phyloP scores from a whole-genome alignment of 2,113 vertebrate genomes.

The Entelurus aequoreus region DNA sequence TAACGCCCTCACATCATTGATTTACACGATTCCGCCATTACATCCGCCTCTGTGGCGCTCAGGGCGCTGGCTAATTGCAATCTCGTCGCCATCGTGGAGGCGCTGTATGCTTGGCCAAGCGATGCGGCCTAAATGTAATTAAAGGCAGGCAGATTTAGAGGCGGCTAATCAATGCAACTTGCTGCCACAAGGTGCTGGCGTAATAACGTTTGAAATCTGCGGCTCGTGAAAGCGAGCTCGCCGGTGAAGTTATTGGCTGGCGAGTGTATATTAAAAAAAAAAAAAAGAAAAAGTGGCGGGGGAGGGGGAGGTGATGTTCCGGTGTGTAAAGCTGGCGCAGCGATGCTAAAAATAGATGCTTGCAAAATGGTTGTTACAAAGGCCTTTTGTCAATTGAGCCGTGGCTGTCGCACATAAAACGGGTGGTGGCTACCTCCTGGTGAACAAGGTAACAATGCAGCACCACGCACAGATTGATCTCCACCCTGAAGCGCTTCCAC shows the following conservation, averaged over 20 bases:
- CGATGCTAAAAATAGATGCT: conserved; percentile 52
- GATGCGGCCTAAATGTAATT: conserved; percentile 56
- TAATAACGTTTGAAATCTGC: conserved; percentile 52
- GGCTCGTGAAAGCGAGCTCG: conserved; percentile 16
- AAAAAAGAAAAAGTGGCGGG: background rate
- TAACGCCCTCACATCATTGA: conserved; percentile 36
- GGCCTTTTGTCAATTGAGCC: conserved; percentile 10
- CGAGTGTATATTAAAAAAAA: conserved; percentile 25
- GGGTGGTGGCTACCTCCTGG: background rate
- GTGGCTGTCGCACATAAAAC: background rate
- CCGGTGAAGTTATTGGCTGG: conserved; percentile 39
- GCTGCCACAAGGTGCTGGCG: conserved; percentile 52
- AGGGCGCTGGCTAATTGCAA: conserved; percentile 54
- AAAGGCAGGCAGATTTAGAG: conserved; percentile 61
- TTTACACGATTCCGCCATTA: conserved; percentile 34
- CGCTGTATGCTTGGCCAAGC: conserved; percentile 48
- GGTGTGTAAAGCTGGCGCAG: conserved; percentile 24
- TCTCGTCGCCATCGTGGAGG: conserved; percentile 52
- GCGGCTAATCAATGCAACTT: conserved; percentile 65
- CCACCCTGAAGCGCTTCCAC: conserved; percentile 44
- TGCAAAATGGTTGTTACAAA: conserved; percentile 14
- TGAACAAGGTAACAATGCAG: background rate
- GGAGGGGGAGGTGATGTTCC: conserved; percentile 23
- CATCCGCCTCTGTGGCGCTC: conserved; percentile 26
- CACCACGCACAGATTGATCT: conserved; percentile 41